phyloP scores from a whole-genome alignment of 23 tunicate genomes.

The Trididemnum nubilum region DNA sequence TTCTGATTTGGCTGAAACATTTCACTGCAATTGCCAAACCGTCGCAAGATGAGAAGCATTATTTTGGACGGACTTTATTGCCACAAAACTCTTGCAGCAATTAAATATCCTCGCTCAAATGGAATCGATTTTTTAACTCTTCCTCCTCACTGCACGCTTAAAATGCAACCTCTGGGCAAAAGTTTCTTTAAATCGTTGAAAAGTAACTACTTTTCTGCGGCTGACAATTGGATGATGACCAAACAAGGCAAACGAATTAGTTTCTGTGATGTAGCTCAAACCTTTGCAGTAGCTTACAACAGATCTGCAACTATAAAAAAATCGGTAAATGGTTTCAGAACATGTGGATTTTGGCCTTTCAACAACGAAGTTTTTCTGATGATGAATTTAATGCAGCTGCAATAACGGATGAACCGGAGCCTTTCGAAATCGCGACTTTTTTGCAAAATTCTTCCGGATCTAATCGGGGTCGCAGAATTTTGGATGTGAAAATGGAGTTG shows the following conservation, averaged over 20 bases:
- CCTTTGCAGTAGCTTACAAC: constrained; percentile 8
- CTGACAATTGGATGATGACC: constrained; percentile 10
- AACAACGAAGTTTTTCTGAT: constrained; percentile 3
- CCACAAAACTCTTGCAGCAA: constrained; percentile 22
- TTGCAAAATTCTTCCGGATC: neutral
- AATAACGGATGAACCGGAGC: constrained; percentile 3
- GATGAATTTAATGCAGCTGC: constrained; percentile 12
- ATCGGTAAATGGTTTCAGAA: constrained; percentile 14
- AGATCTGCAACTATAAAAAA: neutral
- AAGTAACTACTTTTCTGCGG: neutral
- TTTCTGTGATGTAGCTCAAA: constrained; percentile 10
- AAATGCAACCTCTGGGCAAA: constrained; percentile 20
- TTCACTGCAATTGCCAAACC: constrained; percentile 22
- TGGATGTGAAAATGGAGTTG: neutral
- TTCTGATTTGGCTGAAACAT: constrained; percentile 18
- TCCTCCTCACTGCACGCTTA: constrained; percentile 11
- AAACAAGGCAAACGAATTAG: constrained; percentile 2
- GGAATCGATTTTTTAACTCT: constrained; percentile 12
- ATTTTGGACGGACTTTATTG: constrained; percentile 1
- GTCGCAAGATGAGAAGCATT: neutral
- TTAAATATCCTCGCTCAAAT: neutral
- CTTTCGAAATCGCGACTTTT: neutral
- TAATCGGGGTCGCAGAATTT: too few species aligned
- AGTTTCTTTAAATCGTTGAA: constrained; percentile 9
- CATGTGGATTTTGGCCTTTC: constrained; percentile 24